Evolutionary conservation across 2,113 vertebrate species (phyloP).

Genomic region (Coregonus clupeaformis): DNA sequence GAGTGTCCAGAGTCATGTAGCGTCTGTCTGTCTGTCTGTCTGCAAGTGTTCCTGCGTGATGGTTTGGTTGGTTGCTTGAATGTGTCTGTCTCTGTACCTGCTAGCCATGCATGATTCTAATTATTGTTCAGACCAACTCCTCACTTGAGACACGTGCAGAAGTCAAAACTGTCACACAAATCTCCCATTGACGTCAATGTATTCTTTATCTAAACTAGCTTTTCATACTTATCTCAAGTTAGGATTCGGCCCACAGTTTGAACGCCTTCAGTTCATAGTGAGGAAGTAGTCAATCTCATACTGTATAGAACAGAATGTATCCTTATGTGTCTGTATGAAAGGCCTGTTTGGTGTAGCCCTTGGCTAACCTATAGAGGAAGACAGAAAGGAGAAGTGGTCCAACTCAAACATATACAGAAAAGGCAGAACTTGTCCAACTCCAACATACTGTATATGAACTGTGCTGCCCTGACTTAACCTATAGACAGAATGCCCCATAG

Average conservation of each 20-base stretch:
- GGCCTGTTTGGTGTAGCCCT: background rate
- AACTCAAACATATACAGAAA: background rate
- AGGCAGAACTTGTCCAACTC: too few relatives aligned
- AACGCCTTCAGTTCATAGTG: background rate
- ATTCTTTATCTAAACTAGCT: too few relatives aligned
- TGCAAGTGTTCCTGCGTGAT: background rate
- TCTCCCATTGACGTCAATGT: background rate
- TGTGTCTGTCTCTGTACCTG: background rate
- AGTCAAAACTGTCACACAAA: too few relatives aligned
- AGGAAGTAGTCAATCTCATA: background rate
- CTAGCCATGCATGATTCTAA: too few relatives aligned
- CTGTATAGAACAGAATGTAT: background rate
- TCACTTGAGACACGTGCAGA: too few relatives aligned
- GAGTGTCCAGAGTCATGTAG: slow-evolving; percentile 25
- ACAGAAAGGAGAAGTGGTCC: background rate
- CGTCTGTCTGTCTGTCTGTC: background rate
- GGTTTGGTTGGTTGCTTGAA: background rate
- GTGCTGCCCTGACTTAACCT: too few relatives aligned
- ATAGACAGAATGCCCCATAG: too few relatives aligned
- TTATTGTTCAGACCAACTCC: too few relatives aligned
- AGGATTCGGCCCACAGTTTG: background rate
- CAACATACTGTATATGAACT: too few relatives aligned
- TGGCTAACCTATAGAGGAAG: background rate
- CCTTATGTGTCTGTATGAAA: background rate
- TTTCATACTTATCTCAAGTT: background rate